Evolutionary conservation across 2,888 invertebrate genomes (phyloP).

Genomic region (Acleris cristana): DNA sequence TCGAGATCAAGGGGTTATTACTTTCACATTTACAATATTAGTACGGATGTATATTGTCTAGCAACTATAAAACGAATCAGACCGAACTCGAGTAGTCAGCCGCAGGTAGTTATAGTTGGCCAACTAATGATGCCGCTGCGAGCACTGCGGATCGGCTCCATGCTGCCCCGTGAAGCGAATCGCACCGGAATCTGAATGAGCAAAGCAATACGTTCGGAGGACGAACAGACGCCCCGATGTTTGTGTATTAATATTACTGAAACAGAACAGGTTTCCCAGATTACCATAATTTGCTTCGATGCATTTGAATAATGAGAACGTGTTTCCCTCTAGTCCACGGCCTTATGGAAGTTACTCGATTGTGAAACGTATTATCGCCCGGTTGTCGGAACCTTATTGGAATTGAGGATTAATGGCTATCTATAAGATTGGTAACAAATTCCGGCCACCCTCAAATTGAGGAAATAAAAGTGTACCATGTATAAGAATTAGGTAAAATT

Average conservation of each 20-base stretch:
- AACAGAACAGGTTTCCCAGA: constrained; percentile 81
- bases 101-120: not conserved
- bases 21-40: no score
- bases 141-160: constrained; percentile 24
- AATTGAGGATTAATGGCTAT: constrained; percentile 47
- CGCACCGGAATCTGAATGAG: constrained; percentile 47
- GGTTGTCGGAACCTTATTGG: constrained; percentile 46
- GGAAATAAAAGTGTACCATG: not conserved
- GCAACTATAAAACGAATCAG: no score
- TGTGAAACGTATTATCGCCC: constrained; percentile 67
- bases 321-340: constrained; percentile 64
- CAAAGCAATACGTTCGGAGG: constrained; percentile 40
- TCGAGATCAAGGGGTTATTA: no score
- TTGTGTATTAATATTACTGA: constrained; percentile 81
- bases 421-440: constrained; percentile 38
- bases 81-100: not conserved
- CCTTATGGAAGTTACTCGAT: constrained; percentile 67
- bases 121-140: constrained; percentile 6
- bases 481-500: not conserved
- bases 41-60: no score
- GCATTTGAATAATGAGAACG: constrained; percentile 83
- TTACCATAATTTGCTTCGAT: constrained; percentile 83
- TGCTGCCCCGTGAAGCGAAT: constrained; percentile 44
- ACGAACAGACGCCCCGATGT: constrained; percentile 58
- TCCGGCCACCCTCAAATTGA: not conserved